Percentiles rank a stretch among this genome's conserved stretches.
These are phyloP conservation scores for Ophiodon elongatus DNA, from an alignment of 2,113 vertebrate genomes.

Conservation along the genomic window DNA sequence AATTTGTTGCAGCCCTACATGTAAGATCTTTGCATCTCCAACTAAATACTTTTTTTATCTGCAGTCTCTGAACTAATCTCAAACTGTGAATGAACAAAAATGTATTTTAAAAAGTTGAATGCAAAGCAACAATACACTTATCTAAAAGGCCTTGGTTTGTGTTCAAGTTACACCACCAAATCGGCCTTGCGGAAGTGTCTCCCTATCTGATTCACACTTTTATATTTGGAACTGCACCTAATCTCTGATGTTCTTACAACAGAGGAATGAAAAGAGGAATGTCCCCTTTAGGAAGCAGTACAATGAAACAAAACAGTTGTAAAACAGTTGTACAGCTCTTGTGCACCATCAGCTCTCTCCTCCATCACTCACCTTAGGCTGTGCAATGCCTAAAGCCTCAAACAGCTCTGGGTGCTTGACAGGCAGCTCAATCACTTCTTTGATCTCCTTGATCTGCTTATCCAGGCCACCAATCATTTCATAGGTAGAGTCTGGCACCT, in stretches of 20 bases:
- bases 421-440: constrained; percentile 97
- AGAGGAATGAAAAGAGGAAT: neutral
- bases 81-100: neutral
- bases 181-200: neutral
- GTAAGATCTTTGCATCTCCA: neutral
- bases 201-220: neutral
- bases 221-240: neutral
- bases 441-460: constrained; percentile 99
- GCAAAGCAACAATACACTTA: neutral
- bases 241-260: neutral
- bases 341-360: neutral
- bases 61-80: neutral
- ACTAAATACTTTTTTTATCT: neutral
- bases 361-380: constrained; percentile 90
- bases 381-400: constrained; percentile 96
- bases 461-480: constrained; percentile 99
- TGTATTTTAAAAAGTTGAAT: neutral
- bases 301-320: neutral
- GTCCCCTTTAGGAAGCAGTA: neutral
- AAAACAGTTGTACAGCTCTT: neutral
- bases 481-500: constrained; percentile 97
- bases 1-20: neutral
- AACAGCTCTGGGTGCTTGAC: constrained; percentile 99
- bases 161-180: neutral
- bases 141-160: neutral